Base-by-base conservation (phyloP, 1,140 invertebrate species). In the Heliconius hewitsoni region DNA sequence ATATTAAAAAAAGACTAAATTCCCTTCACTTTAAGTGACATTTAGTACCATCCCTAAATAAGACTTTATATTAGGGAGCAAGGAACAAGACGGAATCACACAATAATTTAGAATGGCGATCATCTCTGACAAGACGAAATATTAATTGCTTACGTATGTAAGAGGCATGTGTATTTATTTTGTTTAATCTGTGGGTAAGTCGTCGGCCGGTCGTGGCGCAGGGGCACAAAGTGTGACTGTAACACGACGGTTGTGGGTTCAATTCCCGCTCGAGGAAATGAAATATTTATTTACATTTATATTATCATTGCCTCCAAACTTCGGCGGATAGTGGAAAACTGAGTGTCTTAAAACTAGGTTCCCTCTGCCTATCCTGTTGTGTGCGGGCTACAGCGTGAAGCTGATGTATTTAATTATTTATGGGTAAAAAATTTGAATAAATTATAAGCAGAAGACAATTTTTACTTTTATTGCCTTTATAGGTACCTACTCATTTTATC, bases 131-230 rank as follows among this genome's bases (percentile, higher is more conserved):
- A 37, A 23, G 55, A 78, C 72, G 57, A 78, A 74, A 78, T 78
- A 78, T 78, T 74, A 78, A 78, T 78, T 76, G 74, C 74, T 70
- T 66, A 19, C 60, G 74, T 46, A 71, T 76, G 74, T 76, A 66
- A 76, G n/a, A 11, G 39, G 70, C 2, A 76, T 6, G 18, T 52
- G 50, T 52, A 60, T 60, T 60, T 60, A 27, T 16, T 66, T 66
- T 66, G 27, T 30, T 57, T 66, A 27, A 66, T 66, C 3, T 66
- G 23, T 60, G n/a, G 55, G 55, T 60, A 60, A 60, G 55, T 37
- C 6, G 34, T 6, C 34, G 0, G 34, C 34, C 34, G 4, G 34
- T 34, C 34, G 34, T 34, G 34, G 34, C 4, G 34, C 34, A 6
- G 34, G 34, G 5, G 5, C 34, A 34, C 34, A 34, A 34, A 34